Conservation (phyloP, 2,113 vertebrate species). For the Candoia aspera region DNA sequence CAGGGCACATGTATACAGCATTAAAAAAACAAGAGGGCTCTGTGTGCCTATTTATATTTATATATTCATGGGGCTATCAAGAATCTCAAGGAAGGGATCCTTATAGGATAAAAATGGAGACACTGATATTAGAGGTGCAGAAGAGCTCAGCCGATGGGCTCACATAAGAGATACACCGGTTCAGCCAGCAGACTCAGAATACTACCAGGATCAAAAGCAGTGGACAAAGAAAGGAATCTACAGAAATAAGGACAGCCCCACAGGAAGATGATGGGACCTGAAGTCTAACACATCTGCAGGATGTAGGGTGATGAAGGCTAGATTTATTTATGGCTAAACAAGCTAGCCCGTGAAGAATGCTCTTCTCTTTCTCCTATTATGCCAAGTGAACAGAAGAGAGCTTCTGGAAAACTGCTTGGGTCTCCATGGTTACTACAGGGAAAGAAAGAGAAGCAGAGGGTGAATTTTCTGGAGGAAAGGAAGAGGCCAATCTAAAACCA, state of each 20-base stretch:
- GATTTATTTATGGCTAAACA: background rate
- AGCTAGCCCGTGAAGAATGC: background rate
- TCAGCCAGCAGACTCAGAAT: background rate
- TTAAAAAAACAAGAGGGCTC: background rate
- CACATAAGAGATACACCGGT: background rate
- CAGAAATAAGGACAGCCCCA: background rate
- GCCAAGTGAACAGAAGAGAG: background rate
- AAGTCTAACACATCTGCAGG: background rate
- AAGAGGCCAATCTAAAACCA: background rate
- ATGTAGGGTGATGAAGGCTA: background rate
- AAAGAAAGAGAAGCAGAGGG: background rate
- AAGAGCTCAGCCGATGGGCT: background rate
- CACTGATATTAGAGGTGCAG: background rate
- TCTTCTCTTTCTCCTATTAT: background rate
- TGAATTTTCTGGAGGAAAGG: background rate
- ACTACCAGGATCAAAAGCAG: background rate
- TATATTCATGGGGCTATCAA: background rate
- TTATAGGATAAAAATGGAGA: background rate
- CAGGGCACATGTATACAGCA: background rate
- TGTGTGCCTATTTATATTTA: background rate
- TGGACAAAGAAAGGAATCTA: background rate
- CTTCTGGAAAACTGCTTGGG: background rate
- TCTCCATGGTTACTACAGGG: background rate
- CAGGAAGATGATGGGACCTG: background rate
- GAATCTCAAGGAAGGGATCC: background rate